Conservation (phyloP, 2,113 vertebrate species). For the Herpetotheres cachinnans region DNA sequence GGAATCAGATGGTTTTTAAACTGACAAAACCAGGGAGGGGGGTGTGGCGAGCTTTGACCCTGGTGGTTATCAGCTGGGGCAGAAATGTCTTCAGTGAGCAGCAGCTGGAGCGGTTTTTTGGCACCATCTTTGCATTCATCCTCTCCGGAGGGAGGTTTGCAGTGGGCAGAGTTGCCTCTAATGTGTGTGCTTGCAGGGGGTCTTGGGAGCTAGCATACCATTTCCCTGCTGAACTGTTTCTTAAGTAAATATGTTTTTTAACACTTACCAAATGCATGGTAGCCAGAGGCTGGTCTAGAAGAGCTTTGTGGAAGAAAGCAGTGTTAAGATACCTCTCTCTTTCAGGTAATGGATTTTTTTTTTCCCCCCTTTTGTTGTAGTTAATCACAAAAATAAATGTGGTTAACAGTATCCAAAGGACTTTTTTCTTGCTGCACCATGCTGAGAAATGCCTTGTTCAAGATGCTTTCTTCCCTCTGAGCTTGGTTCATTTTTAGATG, state of each 20-base stretch:
- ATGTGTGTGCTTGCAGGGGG: background rate
- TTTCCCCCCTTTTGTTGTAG: background rate
- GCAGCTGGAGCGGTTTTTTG: background rate
- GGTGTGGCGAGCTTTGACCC: background rate
- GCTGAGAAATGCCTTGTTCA: background rate
- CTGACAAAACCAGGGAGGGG: fast-evolving
- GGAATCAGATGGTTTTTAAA: background rate
- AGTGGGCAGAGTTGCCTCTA: background rate
- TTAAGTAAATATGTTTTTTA: background rate
- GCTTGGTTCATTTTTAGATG: background rate
- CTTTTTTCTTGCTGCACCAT: background rate
- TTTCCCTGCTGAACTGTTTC: background rate
- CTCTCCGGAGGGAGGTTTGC: background rate
- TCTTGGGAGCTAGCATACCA: background rate
- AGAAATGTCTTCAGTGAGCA: background rate
- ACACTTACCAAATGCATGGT: background rate
- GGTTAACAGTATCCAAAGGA: background rate
- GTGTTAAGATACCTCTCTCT: background rate
- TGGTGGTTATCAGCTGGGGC: background rate
- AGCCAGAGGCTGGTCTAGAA: background rate
- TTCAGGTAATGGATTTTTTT: background rate
- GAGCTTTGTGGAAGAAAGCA: background rate
- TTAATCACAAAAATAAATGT: background rate
- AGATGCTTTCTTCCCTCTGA: background rate
- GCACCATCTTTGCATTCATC: background rate